Evolutionary conservation across 2,888 invertebrate species (phyloP), one percentile per base, ranked within the genome.

Genomic region (Nomada ruficornis): DNA sequence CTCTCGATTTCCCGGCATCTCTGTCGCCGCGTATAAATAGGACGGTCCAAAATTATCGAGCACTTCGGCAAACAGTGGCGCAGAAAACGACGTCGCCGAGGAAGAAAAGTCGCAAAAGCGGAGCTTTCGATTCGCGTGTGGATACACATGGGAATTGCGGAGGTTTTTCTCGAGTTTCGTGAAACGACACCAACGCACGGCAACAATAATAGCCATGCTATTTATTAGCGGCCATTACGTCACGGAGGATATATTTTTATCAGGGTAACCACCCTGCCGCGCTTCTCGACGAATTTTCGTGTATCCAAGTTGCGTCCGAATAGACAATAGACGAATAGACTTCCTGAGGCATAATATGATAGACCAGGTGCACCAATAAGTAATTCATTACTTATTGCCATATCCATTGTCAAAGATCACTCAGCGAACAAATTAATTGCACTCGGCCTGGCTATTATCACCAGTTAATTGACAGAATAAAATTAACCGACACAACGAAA

Each of bases 21-120:
- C 63, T 77, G 77, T 88, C 70, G 63, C 47, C 80, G 55, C 50
- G 54, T 89, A 90, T 90, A 90, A 91, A 91, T 91, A 91, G 88
- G 85, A 69, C 72, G 84, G 62, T 83, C 90, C 89, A 90, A 90
- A 91, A 90, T 90, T 91, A 90, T 80, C 86, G 78, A 64, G 67
- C 82, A 87, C 80, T 88, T 86, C 83, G 84, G 80, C 84, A 83
- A 86, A 78, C 87, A 87, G 88, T 85, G 86, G 81, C 79, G 82
- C 76, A 79, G 88, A 86, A 86, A 64, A 63, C 69, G 59, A 72
- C 68, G 62, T 63, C 55, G 71, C 65, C 68, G 74, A 7, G 36
- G 36, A 70, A 86, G 86, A 78, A 82, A 84, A 83, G 74, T 67
- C 63, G 55, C 72, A 54, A 36, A 29, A 62, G 47, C 3, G 13